Evolutionary conservation across 2,797 vertebrate genomes (phyloP), one percentile per base, ranked within the genome.

Genomic region (Sebastes vulpes): DNA sequence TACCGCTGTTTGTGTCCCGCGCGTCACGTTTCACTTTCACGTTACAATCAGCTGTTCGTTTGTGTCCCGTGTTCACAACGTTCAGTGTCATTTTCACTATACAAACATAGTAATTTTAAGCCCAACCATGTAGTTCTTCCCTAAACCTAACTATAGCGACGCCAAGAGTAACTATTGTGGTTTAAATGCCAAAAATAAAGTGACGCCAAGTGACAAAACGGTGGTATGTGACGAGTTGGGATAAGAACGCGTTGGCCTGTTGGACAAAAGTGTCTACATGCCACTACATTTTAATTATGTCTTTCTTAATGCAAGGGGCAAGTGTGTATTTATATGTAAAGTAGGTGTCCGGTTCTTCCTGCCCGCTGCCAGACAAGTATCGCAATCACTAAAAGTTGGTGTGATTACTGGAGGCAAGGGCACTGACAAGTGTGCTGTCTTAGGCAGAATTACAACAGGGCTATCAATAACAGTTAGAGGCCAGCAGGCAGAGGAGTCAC

Each of bases 401-500:
- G 90, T 94, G 81, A 95, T 95, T 90, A 93, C 95, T 86, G 60
- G 78, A 89, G 90, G 89, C 95, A 96, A 96, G 93, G 94, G 93
- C 94, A 95, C 81, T 80, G 83, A 91, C 86, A 89, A 90, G 89
- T 88, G 81, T 94, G 94, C 92, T 94, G 94, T 93, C 93, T 92
- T 79, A 82, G 89, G 92, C 83, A 94, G 89, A 93, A 94, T 93
- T 90, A 90, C 94, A 95, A 92, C 92, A 89, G 74, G 75, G 79
- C 89, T 93, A 95, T 96, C 95, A 97, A 96, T 96, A 96, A 95
- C 85, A 93, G 87, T 95, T 95, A 95, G 89, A 93, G 92, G 65
- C 81, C 66, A 73, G 58, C 54, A 63, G 77, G 72, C 80, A 83
- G 50, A 82, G 71, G 61, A 79, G 81, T 69, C 72, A 16, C 78